A percentile compares a stretch with the other conserved stretches of the same genome.
Conservation (phyloP, 2,113 vertebrate genomes). For the Phrynosoma platyrhinos region DNA sequence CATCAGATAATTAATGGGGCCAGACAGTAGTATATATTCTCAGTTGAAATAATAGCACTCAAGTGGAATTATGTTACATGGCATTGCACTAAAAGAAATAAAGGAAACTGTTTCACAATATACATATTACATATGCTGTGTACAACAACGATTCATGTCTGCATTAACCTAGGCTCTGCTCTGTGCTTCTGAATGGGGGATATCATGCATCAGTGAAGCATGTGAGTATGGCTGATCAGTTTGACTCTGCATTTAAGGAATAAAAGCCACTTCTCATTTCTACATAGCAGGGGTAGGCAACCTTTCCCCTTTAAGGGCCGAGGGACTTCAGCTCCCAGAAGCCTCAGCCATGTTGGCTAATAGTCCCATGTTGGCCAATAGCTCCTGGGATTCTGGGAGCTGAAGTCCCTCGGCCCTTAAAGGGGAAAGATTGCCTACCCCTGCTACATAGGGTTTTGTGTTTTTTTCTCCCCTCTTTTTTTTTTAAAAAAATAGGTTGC, state of each 20-base stretch:
- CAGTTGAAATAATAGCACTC: conserved; percentile 25
- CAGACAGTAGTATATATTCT: background rate
- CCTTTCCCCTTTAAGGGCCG: too few species aligned
- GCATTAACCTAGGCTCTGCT: background rate
- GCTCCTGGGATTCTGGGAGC: too few species aligned
- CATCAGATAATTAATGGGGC: background rate
- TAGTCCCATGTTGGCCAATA: too few species aligned
- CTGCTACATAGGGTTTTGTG: too few species aligned
- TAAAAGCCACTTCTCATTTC: background rate
- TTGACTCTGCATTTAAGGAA: background rate
- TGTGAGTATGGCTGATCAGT: background rate
- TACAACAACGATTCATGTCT: background rate
- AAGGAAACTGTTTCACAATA: conserved; percentile 3
- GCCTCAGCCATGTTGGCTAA: too few species aligned
- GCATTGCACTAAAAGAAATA: background rate
- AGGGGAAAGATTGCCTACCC: too few species aligned
- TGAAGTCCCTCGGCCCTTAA: too few species aligned
- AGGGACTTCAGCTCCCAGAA: too few species aligned
- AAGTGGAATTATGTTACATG: conserved; percentile 43
- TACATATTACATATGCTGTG: background rate
- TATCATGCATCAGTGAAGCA: background rate
- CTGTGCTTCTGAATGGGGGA: background rate
- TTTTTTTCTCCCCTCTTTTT: background rate
- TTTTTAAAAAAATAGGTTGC: background rate
- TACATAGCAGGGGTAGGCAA: too few species aligned